A percentile compares a stretch with the other conserved stretches of the same genome.
phyloP scores from a whole-genome alignment of 2,797 vertebrate species.

The Chelmon rostratus region DNA sequence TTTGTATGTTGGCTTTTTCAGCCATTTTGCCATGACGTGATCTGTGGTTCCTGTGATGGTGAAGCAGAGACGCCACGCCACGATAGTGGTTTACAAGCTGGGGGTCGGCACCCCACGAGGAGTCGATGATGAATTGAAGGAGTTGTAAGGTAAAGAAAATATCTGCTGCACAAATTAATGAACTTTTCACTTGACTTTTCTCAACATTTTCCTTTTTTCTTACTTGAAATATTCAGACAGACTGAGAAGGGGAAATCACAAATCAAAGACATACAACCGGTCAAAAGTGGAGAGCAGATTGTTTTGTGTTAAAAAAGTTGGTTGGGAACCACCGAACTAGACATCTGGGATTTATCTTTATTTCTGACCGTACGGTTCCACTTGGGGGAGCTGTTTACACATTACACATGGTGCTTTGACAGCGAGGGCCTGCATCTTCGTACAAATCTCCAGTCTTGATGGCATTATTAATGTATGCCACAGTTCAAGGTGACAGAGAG shows the following conservation, averaged over 20 bases:
- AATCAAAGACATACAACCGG: neutral
- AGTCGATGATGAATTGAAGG: neutral
- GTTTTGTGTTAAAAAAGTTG: neutral
- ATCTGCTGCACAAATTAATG: neutral
- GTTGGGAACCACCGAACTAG: neutral
- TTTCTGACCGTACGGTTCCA: slow-evolving; percentile 34
- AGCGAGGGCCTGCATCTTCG: slow-evolving; percentile 1
- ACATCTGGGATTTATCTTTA: slow-evolving; percentile 21
- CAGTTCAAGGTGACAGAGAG: slow-evolving; percentile 84
- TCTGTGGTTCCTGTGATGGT: neutral
- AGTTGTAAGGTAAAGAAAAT: neutral
- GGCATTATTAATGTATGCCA: slow-evolving; percentile 78
- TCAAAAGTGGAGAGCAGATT: neutral
- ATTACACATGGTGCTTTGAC: slow-evolving; percentile 11
- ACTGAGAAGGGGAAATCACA: neutral
- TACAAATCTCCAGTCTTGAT: slow-evolving; percentile 49
- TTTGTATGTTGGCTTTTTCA: neutral
- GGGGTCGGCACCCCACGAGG: too few species aligned
- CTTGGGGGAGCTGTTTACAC: slow-evolving; percentile 74
- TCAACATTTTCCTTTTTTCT: neutral
- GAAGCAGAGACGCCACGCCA: neutral
- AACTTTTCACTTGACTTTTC: neutral
- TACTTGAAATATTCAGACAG: neutral
- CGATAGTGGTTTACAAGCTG: neutral
- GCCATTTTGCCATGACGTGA: neutral